phyloP scores from a whole-genome alignment of 2,888 invertebrate genomes.

The Eupithecia vulgata region DNA sequence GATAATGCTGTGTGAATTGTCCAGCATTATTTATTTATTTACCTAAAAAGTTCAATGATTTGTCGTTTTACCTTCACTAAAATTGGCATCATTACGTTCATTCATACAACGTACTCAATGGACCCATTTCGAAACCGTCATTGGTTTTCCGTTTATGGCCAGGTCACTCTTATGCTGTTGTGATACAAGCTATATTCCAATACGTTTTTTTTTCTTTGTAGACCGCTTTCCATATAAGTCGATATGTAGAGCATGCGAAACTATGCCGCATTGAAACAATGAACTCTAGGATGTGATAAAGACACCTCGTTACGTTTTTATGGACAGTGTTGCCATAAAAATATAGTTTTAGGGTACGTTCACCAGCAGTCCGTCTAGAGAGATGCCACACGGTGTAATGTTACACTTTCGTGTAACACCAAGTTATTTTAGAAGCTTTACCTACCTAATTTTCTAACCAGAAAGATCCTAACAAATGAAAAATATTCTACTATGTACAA shows the following conservation, averaged over 20 bases:
- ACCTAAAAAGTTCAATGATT: slow-evolving; percentile 1
- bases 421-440: too few relatives aligned
- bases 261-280: slow-evolving; percentile 55
- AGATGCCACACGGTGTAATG: too few relatives aligned
- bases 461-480: too few relatives aligned
- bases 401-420: too few relatives aligned
- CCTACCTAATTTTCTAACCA: too few relatives aligned
- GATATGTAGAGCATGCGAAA: slow-evolving; percentile 68
- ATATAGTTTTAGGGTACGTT: too few relatives aligned
- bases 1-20: too few relatives aligned
- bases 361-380: too few relatives aligned
- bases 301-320: slow-evolving; percentile 27
- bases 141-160: slow-evolving; percentile 24
- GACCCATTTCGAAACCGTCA: slow-evolving; percentile 53
- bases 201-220: slow-evolving; percentile 36
- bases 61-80: slow-evolving; percentile 16
- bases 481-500: too few relatives aligned
- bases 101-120: slow-evolving; percentile 60
- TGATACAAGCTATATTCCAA: slow-evolving; percentile 32
- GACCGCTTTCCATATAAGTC: slow-evolving; percentile 58
- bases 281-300: slow-evolving; percentile 46
- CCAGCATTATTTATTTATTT: too few relatives aligned
- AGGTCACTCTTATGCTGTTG: slow-evolving; percentile 26
- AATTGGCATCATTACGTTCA: slow-evolving; percentile 50
- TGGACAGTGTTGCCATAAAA: slow-evolving; percentile 23